Base-by-base conservation (phyloP, 2,113 vertebrate genomes). In the Diadophis punctatus region DNA sequence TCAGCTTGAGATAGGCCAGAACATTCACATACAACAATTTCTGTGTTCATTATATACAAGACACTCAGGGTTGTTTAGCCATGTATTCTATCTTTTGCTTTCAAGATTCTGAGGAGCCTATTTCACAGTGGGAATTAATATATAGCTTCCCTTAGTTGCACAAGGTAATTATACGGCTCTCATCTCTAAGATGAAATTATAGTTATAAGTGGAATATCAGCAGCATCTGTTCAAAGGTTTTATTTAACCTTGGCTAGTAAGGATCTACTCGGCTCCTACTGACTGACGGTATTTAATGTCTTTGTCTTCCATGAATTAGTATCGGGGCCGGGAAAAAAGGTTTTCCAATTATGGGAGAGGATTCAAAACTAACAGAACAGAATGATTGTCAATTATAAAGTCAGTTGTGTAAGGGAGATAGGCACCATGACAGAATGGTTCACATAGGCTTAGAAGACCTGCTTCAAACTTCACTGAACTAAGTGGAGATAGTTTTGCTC, bases 191-290 rank as follows among this genome's bases (percentile, higher is more conserved):
- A 80, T 96, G 93, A 96, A 96, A 95, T 94, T 94, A 94, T 94
- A 95, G 93, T 95, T 96, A 97, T 94, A 95, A 91, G 90, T 96
- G 91, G 90, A 96, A 95, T 96, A 96, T 94, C 96, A 84, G 86
- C 88, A 92, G 91, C 96, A 95, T 91, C 90, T 95, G 68, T 93
- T 96, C 92, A 95, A 89, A 95, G 94, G 93, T 96, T 96, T 94
- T 92, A 92, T 94, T 95, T 90, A 93, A 53, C 74, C 92, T 93
- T 96, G 92, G 95, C 92, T 91, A 93, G 87, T 88, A 92, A 93
- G 85, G 91, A 90, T 96, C 89, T 68, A 95, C 74, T 55, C 93
- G 92, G 30, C 58, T 74, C 84, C 85, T 60, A 91, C 87, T 94
- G 95, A 95, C 90, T 94, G 95, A 93, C 94, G 94, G 90, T 92